Conservation (phyloP, 2,797 vertebrate species). For the Helostoma temminkii region DNA sequence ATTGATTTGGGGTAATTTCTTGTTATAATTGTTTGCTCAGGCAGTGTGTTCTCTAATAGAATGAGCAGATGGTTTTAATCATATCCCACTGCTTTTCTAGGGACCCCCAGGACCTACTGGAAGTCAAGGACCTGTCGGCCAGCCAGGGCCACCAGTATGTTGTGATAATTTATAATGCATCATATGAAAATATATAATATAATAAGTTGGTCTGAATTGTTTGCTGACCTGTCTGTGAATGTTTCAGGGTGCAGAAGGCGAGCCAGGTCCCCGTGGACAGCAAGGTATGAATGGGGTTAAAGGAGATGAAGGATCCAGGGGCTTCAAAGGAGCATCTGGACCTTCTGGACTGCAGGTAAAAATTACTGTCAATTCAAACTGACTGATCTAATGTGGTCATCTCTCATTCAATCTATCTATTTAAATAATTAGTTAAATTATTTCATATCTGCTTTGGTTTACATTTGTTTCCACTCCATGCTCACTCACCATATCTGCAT, state of each 20-base stretch:
- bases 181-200: neutral
- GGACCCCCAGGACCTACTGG: constrained; percentile 90
- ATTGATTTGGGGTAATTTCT: constrained; percentile 33
- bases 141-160: constrained; percentile 87
- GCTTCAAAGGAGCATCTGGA: constrained; percentile 86
- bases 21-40: constrained; percentile 25
- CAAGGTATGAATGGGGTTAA: constrained; percentile 93
- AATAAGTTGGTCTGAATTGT: neutral
- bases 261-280: constrained; percentile 91
- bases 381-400: constrained; percentile 2
- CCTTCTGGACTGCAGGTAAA: constrained; percentile 90
- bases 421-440: too few relatives aligned
- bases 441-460: neutral
- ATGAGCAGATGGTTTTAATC: constrained; percentile 33
- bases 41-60: constrained; percentile 26
- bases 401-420: neutral
- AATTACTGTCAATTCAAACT: neutral
- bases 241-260: constrained; percentile 89
- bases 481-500: constrained; percentile 29
- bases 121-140: constrained; percentile 89
- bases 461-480: constrained; percentile 12
- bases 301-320: constrained; percentile 91
- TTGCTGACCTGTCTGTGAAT: constrained; percentile 20
- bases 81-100: constrained; percentile 71
- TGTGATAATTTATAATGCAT: neutral